Base-by-base conservation (phyloP, 2,113 vertebrate species). In the Eudorcas thomsonii region DNA sequence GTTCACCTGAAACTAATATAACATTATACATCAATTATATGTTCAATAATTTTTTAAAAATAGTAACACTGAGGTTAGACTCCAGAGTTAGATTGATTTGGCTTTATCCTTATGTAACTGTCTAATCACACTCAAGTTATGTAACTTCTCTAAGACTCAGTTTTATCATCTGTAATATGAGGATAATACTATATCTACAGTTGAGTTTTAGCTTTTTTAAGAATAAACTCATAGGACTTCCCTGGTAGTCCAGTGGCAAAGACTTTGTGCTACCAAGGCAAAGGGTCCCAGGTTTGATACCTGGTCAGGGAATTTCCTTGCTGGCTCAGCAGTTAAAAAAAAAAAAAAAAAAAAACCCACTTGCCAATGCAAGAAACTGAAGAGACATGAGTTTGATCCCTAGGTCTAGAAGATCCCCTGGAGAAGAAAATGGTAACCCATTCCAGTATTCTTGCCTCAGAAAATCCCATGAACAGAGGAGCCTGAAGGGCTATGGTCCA, bases 181-280 rank as follows among this genome's bases (percentile, higher is more conserved):
- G 77, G 33, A 60, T 67, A 96, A 59, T 90, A 91, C 15, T 71
- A 95, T 57, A 88, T 62, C 43, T 74, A 87, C 25, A 59, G 26
- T 39, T 45, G 55, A n/a, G 5, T 84, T 81, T 90, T 59, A 15
- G 13, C 30, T 88, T 94, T 96, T 89, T 54, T 57, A 90, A 85
- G 36, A 94, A 64, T 43, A 64, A 93, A 50, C 57, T 90, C 6
- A 26, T 14, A 28, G 25, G 74, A 28, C 13, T 78, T 78, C 74
- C 36, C 23, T 77, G 71, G 21, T 77, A 26, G 12, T 77, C 71
- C 71, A 43, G 71, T 77, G 36, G 71, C 71, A 43, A 43, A 74
- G 71, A 74, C 11, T 71, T 5, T 71, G 64, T 0, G 0, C 21
- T 43, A 25, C 36, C 71, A 77, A 77, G 36, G 36, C 36, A 71